A percentile compares a stretch with the other conserved stretches of the same genome.
Evolutionary conservation across 2,888 invertebrate species (phyloP).

Genomic region (Apodemia zela): DNA sequence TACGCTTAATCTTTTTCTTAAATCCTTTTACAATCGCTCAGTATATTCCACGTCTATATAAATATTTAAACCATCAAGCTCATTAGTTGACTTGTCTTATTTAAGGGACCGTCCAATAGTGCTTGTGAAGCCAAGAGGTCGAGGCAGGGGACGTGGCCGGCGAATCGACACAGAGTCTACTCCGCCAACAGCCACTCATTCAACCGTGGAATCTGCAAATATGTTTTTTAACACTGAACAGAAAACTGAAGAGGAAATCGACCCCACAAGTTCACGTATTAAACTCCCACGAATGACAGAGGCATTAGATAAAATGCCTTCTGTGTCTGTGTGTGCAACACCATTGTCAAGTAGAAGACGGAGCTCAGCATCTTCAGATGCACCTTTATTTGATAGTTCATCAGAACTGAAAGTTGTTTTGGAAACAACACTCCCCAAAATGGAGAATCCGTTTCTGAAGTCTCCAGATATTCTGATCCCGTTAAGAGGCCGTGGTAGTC

Average conservation of each 20-base stretch:
- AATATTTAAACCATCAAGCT: background rate
- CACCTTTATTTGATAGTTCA: slow-evolving; percentile 41
- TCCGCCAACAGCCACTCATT: slow-evolving; percentile 37
- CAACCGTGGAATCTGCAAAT: slow-evolving; percentile 38
- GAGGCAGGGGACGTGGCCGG: slow-evolving; percentile 63
- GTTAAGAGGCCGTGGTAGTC: slow-evolving; percentile 32
- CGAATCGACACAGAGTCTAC: slow-evolving; percentile 37
- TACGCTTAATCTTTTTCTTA: no score
- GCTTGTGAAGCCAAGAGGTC: slow-evolving; percentile 55
- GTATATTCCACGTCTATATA: no score
- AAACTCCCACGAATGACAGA: slow-evolving; percentile 73
- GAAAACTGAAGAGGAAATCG: slow-evolving; percentile 45
- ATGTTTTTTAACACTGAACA: slow-evolving; percentile 36
- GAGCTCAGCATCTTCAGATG: slow-evolving; percentile 41
- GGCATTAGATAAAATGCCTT: slow-evolving; percentile 64
- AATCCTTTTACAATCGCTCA: accelerated
- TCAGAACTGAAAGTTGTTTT: slow-evolving; percentile 46
- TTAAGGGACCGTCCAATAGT: slow-evolving; percentile 65
- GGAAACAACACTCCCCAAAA: slow-evolving; percentile 38
- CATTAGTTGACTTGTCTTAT: background rate
- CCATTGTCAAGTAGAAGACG: slow-evolving; percentile 57
- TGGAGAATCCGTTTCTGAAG: slow-evolving; percentile 49
- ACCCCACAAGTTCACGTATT: slow-evolving; percentile 68
- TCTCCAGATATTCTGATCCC: slow-evolving; percentile 46
- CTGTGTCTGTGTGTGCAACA: slow-evolving; percentile 45